Base-by-base conservation (phyloP, 2,113 vertebrate genomes). In the Alaudala cheleensis region DNA sequence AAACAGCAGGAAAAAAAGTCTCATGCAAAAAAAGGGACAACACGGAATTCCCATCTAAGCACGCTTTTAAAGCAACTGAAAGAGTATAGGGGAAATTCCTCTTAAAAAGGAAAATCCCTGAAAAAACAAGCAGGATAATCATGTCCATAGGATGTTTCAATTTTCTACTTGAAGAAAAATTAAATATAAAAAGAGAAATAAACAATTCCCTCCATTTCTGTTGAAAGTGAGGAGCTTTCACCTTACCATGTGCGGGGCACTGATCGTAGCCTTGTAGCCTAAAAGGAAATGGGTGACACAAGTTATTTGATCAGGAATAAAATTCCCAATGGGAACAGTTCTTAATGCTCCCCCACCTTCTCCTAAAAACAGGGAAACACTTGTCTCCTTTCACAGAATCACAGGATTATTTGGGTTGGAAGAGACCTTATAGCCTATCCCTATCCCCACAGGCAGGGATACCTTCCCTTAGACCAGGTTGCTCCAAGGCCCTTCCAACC, bases 191-290 rank as follows among this genome's bases (percentile, higher is more conserved):
- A 71, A 29, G 9, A 37, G 17, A 42, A 87, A 39, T 8, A 29
- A 71, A 5, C 8, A 18, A 23, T 51, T 62, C 6, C 34, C 33
- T 53, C 42, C 3, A 7, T 47, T n/a, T 50, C 39, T 49, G 11
- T 20, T 65, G 10, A 2, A 74, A 76, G 42, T 15, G 22, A 45
- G 31, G 49, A 69, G 66, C 47, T 73, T 79, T 19, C 42, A 21
- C 15, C 98, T 98, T 97, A 99, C 99, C 99, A 99, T 99, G 81
- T 99, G 99, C 1, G 99, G 99, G 22, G 99, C 99, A 33, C 99
- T 99, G 97, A 99, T 99, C 13, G 99, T 99, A 29, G 99, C 99
- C 92, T 98, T 98, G 97, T 98, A 99, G 11, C 99, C 99, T 99
- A 87, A 57, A 93, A 96, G 54, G 80, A 96, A 92, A 78, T 0